Base-by-base conservation (phyloP, 2,888 invertebrate genomes). In the Rotaria magnacalcarata region DNA sequence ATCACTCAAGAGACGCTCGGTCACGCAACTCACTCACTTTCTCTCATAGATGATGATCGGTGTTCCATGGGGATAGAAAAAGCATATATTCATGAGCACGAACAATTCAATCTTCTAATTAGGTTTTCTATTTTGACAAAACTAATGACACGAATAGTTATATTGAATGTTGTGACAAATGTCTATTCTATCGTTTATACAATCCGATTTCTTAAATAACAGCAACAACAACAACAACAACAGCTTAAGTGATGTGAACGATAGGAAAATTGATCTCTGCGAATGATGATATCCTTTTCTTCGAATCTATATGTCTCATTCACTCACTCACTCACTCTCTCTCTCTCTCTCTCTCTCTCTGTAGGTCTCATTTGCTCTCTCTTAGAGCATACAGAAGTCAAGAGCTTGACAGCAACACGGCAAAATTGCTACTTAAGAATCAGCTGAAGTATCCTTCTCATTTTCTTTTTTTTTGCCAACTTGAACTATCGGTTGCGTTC, bases 61-160 rank as follows among this genome's bases (percentile, higher is more conserved):
- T 67, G 34, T 41, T 67, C 67, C 34, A 67, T 67, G 5, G 67
- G 67, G 67, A 67, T 14, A 52, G 16, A 67, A 41, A 41, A 67
- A 67, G 34, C 34, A 19, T 67, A 34, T 67, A 67, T 67, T 67
- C 67, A 67, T 67, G 67, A 34, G 67, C 67, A 67, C 67, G 67
- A 67, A 67, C 67, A 67, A 67, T 67, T 67, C 67, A 67, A 67
- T 67, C 67, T 67, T 67, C 67, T 67, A 67, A 67, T 67, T 67
- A 67, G 34, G 34, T 67, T 67, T 67, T 67, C 67, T 67, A 67
- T 27, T 67, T 67, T 67, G 67, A 67, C 67, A 67, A 67, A 67
- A 67, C 27, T 67, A 67, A 67, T 67, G 67, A 67, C 34, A 34
- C 34, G 16, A 34, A 34, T 34, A 67, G 34, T 34, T 67, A 34